Evolutionary conservation across 1,140 invertebrate genomes (phyloP).

Genomic region (Cotesia typhae): DNA sequence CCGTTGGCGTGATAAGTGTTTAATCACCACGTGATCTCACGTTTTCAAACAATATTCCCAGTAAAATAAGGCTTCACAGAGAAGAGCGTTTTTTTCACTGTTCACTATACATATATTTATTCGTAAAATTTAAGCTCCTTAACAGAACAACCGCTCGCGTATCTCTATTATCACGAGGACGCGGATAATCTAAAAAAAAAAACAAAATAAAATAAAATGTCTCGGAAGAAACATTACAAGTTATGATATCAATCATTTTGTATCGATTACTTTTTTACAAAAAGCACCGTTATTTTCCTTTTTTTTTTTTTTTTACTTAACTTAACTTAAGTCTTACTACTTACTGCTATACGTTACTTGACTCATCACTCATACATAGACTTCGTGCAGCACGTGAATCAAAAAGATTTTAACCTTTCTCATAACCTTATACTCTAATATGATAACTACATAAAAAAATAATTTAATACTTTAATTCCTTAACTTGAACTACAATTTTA

Average conservation of each 20-base stretch:
- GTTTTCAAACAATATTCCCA: background rate
- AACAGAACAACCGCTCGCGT: background rate
- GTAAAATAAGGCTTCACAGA: slow-evolving; percentile 10
- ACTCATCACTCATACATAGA: background rate
- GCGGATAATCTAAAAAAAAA: background rate
- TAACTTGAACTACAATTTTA: no score
- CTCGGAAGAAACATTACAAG: background rate
- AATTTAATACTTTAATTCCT: no score
- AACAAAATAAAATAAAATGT: background rate
- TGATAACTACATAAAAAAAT: no score
- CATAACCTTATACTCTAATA: no score
- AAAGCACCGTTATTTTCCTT: slow-evolving; percentile 9
- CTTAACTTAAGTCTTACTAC: no score
- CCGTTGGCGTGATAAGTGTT: slow-evolving; percentile 19
- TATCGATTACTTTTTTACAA: background rate
- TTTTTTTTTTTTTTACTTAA: background rate
- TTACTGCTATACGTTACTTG: background rate
- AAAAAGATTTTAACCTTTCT: no score
- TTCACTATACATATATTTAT: background rate
- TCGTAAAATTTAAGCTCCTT: background rate
- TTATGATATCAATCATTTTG: background rate
- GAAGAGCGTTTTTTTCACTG: background rate
- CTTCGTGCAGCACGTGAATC: no score
- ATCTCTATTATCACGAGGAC: background rate
- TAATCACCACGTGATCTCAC: slow-evolving; percentile 15